Conservation (phyloP, 2,113 vertebrate genomes). For the Bambusicola thoracicus region DNA sequence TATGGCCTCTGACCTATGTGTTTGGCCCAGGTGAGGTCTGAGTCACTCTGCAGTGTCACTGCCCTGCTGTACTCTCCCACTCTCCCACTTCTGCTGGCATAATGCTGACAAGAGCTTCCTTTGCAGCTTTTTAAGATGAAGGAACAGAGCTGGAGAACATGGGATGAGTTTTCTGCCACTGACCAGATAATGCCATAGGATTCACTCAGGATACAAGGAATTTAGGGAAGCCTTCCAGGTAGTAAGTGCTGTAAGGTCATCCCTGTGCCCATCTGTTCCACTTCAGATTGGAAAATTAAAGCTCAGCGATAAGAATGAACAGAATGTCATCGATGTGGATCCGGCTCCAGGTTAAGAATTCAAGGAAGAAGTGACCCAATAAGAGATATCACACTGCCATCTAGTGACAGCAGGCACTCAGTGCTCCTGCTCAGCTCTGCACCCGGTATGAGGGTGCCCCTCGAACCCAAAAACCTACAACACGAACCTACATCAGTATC, state of each 20-base stretch:
- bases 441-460: background rate
- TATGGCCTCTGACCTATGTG: background rate
- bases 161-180: background rate
- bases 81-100: background rate
- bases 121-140: background rate
- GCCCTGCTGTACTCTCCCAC: background rate
- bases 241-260: background rate
- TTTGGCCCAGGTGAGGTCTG: background rate
- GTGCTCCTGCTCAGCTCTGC: background rate
- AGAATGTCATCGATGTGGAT: background rate
- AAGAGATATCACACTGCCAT: slow-evolving; percentile 56
- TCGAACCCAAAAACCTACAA: background rate
- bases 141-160: background rate
- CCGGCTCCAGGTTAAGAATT: background rate
- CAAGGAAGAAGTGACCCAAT: background rate
- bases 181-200: background rate
- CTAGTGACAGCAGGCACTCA: background rate
- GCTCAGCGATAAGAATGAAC: background rate
- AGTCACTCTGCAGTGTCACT: background rate
- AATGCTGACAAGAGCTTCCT: background rate
- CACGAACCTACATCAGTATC: background rate
- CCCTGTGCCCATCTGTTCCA: background rate
- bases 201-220: background rate
- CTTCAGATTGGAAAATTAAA: background rate
- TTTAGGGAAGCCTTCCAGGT: background rate